These are phyloP conservation scores for Eilema griseolum DNA, from an alignment of 2,888 invertebrate genomes.

Conservation along the genomic window DNA sequence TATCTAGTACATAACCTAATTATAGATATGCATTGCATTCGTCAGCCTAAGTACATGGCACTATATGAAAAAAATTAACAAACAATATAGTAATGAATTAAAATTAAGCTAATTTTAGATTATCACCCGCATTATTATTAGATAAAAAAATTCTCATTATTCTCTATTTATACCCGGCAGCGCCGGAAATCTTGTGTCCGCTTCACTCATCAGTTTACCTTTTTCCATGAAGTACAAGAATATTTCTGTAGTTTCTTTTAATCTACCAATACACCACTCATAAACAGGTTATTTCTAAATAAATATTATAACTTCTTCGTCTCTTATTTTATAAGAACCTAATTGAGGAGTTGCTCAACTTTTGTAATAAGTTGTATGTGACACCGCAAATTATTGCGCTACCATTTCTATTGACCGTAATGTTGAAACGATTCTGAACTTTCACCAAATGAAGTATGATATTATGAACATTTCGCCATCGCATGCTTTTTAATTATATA, in stretches of 20 bases:
- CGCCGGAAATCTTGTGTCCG: no score
- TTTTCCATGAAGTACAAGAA: no score
- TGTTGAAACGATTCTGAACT: slow-evolving; percentile 50
- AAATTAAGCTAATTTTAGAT: no score
- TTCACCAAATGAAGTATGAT: slow-evolving; percentile 43
- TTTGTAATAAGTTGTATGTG: slow-evolving; percentile 12
- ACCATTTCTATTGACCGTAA: slow-evolving; percentile 51
- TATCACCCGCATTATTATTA: no score
- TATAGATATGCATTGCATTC: no score
- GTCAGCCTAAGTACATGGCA: no score
- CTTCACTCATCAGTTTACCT: no score
- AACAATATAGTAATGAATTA: no score
- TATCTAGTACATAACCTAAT: no score
- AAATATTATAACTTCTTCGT: not conserved
- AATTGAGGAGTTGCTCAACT: slow-evolving; percentile 16
- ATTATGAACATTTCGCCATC: slow-evolving; percentile 27
- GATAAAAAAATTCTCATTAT: no score
- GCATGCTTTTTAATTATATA: not conserved
- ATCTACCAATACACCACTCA: not conserved
- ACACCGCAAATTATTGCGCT: slow-evolving; percentile 42
- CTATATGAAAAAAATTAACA: no score
- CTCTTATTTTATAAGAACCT: not conserved
- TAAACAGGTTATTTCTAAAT: not conserved
- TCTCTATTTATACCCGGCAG: no score
- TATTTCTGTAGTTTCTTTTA: not conserved